Evolutionary conservation across 2,113 vertebrate species (phyloP), one percentile per base, ranked within the genome.

Genomic region (Montifringilla adamsi): DNA sequence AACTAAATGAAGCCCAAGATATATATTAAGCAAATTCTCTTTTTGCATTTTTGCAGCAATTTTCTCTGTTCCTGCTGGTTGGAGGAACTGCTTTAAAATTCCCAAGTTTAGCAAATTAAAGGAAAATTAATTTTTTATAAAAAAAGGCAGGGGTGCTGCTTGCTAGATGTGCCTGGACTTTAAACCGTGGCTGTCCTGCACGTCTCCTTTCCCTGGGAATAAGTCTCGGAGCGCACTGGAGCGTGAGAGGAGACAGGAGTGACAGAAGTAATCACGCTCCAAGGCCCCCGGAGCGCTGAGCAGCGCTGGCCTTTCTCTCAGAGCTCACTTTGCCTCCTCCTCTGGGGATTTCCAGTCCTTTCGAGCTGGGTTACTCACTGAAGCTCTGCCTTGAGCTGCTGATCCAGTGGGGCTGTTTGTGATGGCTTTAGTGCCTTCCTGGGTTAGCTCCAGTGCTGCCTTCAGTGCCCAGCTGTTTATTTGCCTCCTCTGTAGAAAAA

Each of bases 381-480:
- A 28, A 80, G 75, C 78, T 66, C 58, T 85, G 90, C 82, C 74
- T 58, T 13, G 27, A 87, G 55, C 73, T 2, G 39, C 94, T 73
- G 4, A 21, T 44, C 28, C 28, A 11, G 69, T 0, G 0, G 28
- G 30, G 49, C 7, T 2, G 0, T 53, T 76, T 31, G 13, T n/a
- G 63, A 4, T 17, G 59, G 78, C 8, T 1, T 50, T 3, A 1
- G 15, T 14, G 76, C 26, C 19, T n/a, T 90, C 44, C 70, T 70
- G 83, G 16, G 37, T 41, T 27, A 35, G 80, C 44, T 89, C 37
- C 41, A n/a, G 31, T 17, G 30, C 52, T 49, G 75, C 70, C 53
- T 78, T 63, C 27, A 6, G 35, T 6, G 28, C 7, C 1, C 62
- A 49, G 67, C 35, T 60, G 4, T 60, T 74, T 46, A 6, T 44